These are phyloP conservation scores for Drosophila mettleri DNA, from an alignment of 2,888 invertebrate genomes.

Conservation along the genomic window DNA sequence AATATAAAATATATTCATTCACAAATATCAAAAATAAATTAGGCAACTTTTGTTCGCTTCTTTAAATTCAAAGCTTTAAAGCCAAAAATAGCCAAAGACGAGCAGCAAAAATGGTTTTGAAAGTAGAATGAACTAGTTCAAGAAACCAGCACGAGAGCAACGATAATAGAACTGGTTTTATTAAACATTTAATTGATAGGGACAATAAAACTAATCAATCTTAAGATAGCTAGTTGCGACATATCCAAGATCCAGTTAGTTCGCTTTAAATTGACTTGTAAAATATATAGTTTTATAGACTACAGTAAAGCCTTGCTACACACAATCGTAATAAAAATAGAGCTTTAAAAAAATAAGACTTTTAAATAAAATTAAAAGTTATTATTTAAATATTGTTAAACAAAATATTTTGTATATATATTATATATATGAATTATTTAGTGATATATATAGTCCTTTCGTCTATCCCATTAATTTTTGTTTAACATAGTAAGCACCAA, in stretches of 20 bases:
- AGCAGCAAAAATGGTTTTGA: constrained; percentile 29
- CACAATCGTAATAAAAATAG: too few relatives aligned
- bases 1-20: too few relatives aligned
- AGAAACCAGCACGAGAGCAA: constrained; percentile 46
- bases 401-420: too few relatives aligned
- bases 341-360: too few relatives aligned
- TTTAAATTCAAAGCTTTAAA: background rate
- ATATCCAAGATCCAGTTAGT: constrained; percentile 5
- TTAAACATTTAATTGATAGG: constrained; percentile 53
- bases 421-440: too few relatives aligned
- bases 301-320: background rate
- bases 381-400: too few relatives aligned
- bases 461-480: background rate
- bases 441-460: too few relatives aligned
- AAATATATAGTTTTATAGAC: background rate
- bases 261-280: constrained; percentile 1
- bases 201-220: constrained; percentile 53
- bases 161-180: constrained; percentile 39
- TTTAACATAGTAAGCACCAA: background rate
- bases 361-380: too few relatives aligned
- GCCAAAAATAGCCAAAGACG: constrained; percentile 1
- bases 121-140: constrained; percentile 60
- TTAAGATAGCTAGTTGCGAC: constrained; percentile 35
- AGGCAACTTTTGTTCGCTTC: too few relatives aligned
- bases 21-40: too few relatives aligned